These are phyloP conservation scores for Megaceryle alcyon DNA, from an alignment of 2,797 vertebrate species.

Conservation along the genomic window DNA sequence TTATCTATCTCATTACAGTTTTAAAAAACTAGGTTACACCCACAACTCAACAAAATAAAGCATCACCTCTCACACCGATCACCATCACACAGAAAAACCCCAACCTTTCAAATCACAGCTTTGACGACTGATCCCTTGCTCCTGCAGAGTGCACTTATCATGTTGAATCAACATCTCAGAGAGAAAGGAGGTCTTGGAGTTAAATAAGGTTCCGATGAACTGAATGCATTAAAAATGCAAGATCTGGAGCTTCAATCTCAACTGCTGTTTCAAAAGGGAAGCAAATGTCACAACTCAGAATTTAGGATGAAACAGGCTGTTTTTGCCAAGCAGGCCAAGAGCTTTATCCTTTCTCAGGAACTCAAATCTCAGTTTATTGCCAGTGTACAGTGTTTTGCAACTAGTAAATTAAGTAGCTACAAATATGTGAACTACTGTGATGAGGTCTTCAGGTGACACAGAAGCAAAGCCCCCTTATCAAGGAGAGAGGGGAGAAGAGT, in stretches of 20 bases:
- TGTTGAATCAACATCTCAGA: slow-evolving; percentile 37
- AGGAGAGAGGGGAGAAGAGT: background rate
- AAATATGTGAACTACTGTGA: background rate
- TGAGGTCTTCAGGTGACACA: background rate
- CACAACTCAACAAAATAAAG: background rate
- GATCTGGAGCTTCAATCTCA: background rate
- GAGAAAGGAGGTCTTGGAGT: slow-evolving; percentile 39
- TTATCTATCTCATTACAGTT: background rate
- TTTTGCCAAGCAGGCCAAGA: background rate
- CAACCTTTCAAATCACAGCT: background rate
- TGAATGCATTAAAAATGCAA: slow-evolving; percentile 2
- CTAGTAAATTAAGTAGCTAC: background rate
- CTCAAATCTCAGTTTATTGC: background rate
- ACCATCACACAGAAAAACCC: background rate
- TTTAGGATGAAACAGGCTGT: background rate
- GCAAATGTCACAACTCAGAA: background rate
- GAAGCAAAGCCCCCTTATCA: background rate
- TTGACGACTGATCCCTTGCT: background rate
- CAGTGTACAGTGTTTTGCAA: background rate
- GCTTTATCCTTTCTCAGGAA: background rate
- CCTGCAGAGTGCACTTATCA: slow-evolving; percentile 42
- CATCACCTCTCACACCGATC: background rate
- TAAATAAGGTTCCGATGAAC: background rate
- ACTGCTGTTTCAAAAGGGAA: slow-evolving; percentile 7
- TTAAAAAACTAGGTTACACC: background rate